A percentile compares a stretch with the other conserved stretches of the same genome.
Evolutionary conservation across 2,888 invertebrate species (phyloP).

Genomic region (Itoplectis maculator): DNA sequence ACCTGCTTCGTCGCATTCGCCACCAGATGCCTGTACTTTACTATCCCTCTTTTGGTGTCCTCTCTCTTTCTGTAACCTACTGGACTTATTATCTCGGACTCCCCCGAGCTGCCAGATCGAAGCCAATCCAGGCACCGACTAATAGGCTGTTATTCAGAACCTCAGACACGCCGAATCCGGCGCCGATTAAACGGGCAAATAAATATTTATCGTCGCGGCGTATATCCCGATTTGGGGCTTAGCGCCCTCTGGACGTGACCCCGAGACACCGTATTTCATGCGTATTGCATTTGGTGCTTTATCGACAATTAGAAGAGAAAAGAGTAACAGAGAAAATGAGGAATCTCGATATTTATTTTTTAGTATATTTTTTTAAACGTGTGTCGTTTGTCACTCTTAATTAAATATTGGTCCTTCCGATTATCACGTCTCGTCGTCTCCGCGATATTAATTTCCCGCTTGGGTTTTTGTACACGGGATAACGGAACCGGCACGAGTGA

Average conservation of each 20-base stretch:
- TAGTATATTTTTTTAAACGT: too few relatives aligned
- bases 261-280: background rate
- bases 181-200: conserved; percentile 48
- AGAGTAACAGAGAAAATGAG: too few relatives aligned
- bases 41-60: conserved; percentile 27
- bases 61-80: background rate
- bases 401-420: background rate
- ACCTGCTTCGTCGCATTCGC: background rate
- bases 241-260: background rate
- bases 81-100: conserved; percentile 19
- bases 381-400: background rate
- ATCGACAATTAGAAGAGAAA: background rate
- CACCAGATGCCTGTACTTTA: conserved; percentile 2
- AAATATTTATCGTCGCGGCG: conserved; percentile 54
- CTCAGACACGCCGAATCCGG: conserved; percentile 3
- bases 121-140: conserved; percentile 30
- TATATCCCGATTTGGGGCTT: background rate
- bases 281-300: background rate
- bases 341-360: too few relatives aligned
- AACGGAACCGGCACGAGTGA: background rate
- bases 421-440: background rate
- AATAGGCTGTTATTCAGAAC: conserved; percentile 46
- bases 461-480: background rate
- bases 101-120: conserved; percentile 37
- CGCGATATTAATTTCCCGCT: background rate